Evolutionary conservation across 2,797 vertebrate genomes (phyloP), one percentile per base, ranked within the genome.

Genomic region (Hippoglossus hippoglossus): DNA sequence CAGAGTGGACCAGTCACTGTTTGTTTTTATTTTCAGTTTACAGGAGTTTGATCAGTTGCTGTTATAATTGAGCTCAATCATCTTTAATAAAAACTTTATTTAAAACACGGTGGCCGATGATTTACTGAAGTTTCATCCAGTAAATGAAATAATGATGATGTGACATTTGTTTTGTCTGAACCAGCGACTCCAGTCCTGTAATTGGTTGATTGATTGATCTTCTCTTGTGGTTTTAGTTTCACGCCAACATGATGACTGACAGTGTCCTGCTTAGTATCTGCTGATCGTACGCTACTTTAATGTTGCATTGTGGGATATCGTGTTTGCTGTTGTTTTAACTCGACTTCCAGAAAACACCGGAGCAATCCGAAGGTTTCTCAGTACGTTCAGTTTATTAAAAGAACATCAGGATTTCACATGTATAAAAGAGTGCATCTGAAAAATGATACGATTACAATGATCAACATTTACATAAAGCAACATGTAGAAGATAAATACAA

Each of bases 71-170:
- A 88, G 70, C 83, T 84, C 80, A 49, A 84, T 83, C 67, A 83
- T 85, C 88, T 95, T 93, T 95, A 97, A 97, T 97, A 97, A 97
- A 97, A 89, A 84, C 89, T 93, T 95, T 93, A 96, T 97, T 96
- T 96, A 95, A 96, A 93, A 94, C 59, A 54, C 22, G 8, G 12
- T 6, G 12, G 15, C 13, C 16, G 4, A 5, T 16, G 4, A 15
- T 15, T 11, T 25, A 16, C 24, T 24, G 3, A 3, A 13, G 36
- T 12, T 39, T 39, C 36, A 4, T 34, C 36, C 11, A 39, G 36
- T 13, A 4, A 12, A 39, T 39, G 4, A 39, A 39, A 39, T 34
- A 11, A 11, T 34, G 31, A 34, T 10, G 31, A 34, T 11, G 31
- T 34, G 9, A 34, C 2, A 34, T 34, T 11, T 11, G 3, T 12